phyloP scores from a whole-genome alignment of 2,797 vertebrate species.

The Chaunax sp. region DNA sequence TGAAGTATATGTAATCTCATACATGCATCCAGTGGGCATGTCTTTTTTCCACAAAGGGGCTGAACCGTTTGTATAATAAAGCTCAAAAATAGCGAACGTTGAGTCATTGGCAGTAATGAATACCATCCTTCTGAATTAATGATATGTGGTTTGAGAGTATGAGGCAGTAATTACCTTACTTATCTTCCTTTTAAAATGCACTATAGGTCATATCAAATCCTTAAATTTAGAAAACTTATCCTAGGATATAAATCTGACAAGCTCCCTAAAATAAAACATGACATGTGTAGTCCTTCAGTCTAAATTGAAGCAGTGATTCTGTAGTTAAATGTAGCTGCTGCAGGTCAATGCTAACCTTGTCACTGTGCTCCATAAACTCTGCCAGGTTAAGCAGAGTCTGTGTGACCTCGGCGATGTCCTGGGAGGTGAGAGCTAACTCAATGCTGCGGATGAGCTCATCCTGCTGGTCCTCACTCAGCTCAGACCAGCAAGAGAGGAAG shows the following conservation, averaged over 20 bases:
- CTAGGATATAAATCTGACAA: background rate
- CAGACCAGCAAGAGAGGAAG: slow-evolving; percentile 99
- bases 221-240: background rate
- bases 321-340: background rate
- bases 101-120: slow-evolving; percentile 4
- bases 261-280: no score
- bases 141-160: background rate
- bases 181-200: background rate
- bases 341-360: slow-evolving; percentile 87
- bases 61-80: slow-evolving; percentile 1
- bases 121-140: slow-evolving; percentile 5
- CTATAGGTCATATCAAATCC: background rate
- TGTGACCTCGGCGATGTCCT: slow-evolving; percentile 98
- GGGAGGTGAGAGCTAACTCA: slow-evolving; percentile 94
- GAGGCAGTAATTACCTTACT: background rate
- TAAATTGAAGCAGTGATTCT: background rate
- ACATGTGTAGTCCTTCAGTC: background rate
- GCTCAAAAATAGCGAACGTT: background rate
- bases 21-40: background rate
- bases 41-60: slow-evolving; percentile 3
- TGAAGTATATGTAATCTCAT: slow-evolving; percentile 5
- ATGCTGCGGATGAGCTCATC: slow-evolving; percentile 98
- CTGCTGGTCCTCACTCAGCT: slow-evolving; percentile 97
- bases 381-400: slow-evolving; percentile 97
- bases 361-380: slow-evolving; percentile 99